Evolutionary conservation across 2,888 invertebrate genomes (phyloP).

Genomic region (Panorpa germanica): DNA sequence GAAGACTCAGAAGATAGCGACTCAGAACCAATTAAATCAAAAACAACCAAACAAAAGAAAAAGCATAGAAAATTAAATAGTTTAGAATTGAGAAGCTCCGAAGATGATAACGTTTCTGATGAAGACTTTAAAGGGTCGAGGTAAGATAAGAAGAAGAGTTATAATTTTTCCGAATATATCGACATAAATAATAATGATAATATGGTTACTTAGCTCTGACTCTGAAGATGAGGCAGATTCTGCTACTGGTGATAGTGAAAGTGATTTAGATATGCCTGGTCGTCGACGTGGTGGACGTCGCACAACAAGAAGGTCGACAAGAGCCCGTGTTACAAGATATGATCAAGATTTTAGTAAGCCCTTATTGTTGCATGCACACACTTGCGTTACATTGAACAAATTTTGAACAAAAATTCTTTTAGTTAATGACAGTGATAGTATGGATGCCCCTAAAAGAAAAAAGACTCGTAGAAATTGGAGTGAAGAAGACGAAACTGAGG

Average conservation of each 20-base stretch:
- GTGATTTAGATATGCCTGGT: constrained; percentile 26
- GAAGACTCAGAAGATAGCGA: constrained; percentile 23
- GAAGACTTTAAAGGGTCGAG: constrained; percentile 82
- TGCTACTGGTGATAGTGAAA: constrained; percentile 34
- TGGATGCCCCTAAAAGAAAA: constrained; percentile 30
- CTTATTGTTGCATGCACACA: constrained; percentile 12
- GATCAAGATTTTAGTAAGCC: constrained; percentile 34
- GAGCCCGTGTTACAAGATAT: constrained; percentile 28
- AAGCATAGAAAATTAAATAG: constrained; percentile 62
- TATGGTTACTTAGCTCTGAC: constrained; percentile 19
- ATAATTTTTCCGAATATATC: constrained; percentile 7
- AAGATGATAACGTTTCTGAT: constrained; percentile 66
- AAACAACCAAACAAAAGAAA: constrained; percentile 25
- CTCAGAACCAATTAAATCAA: constrained; percentile 18
- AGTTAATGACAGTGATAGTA: constrained; percentile 35
- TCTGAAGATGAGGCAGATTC: constrained; percentile 36
- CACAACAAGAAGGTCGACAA: constrained; percentile 28
- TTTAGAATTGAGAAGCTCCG: constrained; percentile 58
- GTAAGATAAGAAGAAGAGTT: constrained; percentile 25
- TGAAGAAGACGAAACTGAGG: constrained; percentile 22
- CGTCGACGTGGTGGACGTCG: constrained; percentile 26
- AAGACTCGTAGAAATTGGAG: constrained; percentile 27
- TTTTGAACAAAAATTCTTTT: constrained; percentile 21
- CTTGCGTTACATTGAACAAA: constrained; percentile 21
- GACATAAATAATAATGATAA: constrained; percentile 5